A percentile compares a stretch with the other conserved stretches of the same genome.
These are phyloP conservation scores for Bradypus variegatus DNA, from an alignment of 2,797 vertebrate species.

Conservation along the genomic window DNA sequence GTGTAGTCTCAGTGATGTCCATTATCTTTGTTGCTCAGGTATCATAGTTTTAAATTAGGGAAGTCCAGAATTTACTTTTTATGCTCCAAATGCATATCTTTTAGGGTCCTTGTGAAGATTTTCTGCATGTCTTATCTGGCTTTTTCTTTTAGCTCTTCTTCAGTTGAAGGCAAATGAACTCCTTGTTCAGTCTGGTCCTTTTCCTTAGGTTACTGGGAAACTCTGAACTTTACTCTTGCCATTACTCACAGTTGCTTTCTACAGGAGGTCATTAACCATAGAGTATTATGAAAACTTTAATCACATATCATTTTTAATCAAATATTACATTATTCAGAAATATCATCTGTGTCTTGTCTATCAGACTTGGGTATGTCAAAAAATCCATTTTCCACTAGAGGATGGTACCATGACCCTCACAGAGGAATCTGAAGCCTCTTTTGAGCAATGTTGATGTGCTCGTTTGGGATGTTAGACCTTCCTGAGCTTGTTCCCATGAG, in stretches of 20 bases:
- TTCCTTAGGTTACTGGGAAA: neutral
- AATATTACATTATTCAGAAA: neutral
- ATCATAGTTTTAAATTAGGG: neutral
- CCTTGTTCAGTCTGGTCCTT: neutral
- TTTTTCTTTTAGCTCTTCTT: neutral
- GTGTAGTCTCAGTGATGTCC: rapidly evolving
- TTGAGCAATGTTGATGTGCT: neutral
- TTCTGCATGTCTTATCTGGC: neutral
- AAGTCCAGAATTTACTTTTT: neutral
- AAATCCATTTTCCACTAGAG: neutral
- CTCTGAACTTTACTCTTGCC: neutral
- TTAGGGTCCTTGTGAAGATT: rapidly evolving
- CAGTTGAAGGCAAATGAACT: rapidly evolving
- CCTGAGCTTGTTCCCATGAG: neutral
- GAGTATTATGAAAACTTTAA: neutral
- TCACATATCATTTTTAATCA: neutral
- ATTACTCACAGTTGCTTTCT: neutral
- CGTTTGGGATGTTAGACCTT: neutral
- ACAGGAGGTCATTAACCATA: neutral
- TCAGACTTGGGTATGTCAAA: neutral
- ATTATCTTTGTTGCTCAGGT: neutral
- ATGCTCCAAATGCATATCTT: too few species aligned
- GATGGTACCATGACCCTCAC: neutral
- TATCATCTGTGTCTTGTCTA: neutral
- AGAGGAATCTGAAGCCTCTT: neutral